Base-by-base conservation (phyloP, 2,888 invertebrate genomes). In the Macaria liturata region DNA sequence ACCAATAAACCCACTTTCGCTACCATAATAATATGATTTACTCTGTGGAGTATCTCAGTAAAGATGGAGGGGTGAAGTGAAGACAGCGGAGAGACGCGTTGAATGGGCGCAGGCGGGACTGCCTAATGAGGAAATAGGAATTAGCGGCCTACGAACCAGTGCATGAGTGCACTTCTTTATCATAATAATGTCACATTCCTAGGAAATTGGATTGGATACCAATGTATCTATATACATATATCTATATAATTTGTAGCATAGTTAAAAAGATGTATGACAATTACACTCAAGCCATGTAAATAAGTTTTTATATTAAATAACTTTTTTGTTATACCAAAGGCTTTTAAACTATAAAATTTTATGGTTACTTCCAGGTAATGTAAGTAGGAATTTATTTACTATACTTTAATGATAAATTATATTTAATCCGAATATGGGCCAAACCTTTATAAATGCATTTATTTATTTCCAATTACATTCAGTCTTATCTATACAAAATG, bases 101-200 rank as follows among this genome's bases (percentile, higher is more conserved):
- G 86, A 87, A 88, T 84, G 87, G 72, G 57, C 63, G 61, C 65
- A 65, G 72, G 73, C 84, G 81, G 83, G 80, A 70, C 72, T 69
- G 70, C 59, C 70, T 91, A 91, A 91, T 91, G 91, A 91, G 91
- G 91, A 91, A 90, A 90, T 88, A 91, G 77, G 87, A 91, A 91
- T 91, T 91, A 91, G 86, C 88, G 80, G 82, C 78, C 83, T 83
- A 81, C 84, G 82, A 80, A 81, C 79, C 76, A 71, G 75, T 20
- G 20, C 20, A 20, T 20, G 20, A 83, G 71, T 86, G 86, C 87
- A 87, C 74, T 85, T 83, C 85, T 86, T 84, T 80, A 82, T 80
- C 72, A 73, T 75, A 55, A 46, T 44, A 76, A 74, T 72, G 66
- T 71, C 67, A 52, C 66, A 66, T 63, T 70, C 69, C 72, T 65